Evolutionary conservation across 2,797 vertebrate species (phyloP), one percentile per base, ranked within the genome.

Genomic region (Vireo griseus): DNA sequence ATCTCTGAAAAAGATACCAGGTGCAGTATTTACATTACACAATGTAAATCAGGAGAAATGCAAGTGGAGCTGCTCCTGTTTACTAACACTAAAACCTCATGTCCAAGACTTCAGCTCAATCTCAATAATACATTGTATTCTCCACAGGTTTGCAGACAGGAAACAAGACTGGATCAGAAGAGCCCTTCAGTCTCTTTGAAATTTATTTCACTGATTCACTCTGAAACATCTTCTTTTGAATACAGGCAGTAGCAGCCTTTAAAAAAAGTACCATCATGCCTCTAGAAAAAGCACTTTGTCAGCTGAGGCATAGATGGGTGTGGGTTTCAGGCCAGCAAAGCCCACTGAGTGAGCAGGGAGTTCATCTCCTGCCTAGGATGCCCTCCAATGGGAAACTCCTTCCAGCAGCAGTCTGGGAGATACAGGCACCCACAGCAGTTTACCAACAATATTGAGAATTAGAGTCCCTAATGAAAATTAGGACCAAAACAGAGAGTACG

Each of bases 381-480:
- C 2, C 8, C 47, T 78, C 79, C 17, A 7, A 79, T 33, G 51
- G 94, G 58, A 76, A 51, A 65, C 58, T 61, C 84, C 33, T 44
- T 50, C 28, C 50, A 26, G 20, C 35, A 68, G 55, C 79, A 84
- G 44, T 1, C 71, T 24, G 42, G n/a, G 40, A 65, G 37, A 2
- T 12, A 62, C 37, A 35, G 3, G 62, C 82, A 86, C 71, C 91
- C 80, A 73, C 1, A 9, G 73, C 65, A 68, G 86, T 68, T 94
- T 86, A 96, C 77, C 40, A 33, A 91, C 93, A 80, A 81, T 61
- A 73, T 13, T 3, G 29, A 79, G 85, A 96, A 88, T 79, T 86
- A 78, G 29, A 92, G 94, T 45, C 90, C 95, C 71, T 35, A 35
- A 35, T 10, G 35, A 35, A 10, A 35, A 35, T 35, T 35, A 35